Percentiles rank a stretch among this genome's conserved stretches.
Conservation (phyloP, 2,113 vertebrate species). For the Ophiodon elongatus region DNA sequence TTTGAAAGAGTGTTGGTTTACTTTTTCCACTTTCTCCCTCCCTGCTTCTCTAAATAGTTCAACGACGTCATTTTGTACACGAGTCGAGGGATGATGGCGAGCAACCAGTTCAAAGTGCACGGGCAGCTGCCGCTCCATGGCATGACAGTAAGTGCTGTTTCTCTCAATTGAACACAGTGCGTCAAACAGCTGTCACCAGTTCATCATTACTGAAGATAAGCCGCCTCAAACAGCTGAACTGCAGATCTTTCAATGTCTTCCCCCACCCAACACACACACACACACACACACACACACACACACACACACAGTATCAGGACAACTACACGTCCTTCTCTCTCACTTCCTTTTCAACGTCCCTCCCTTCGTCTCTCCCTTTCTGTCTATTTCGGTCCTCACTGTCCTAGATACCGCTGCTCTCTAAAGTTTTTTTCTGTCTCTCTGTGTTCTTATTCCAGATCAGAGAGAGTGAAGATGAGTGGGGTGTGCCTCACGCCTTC, state of each 20-base stretch:
- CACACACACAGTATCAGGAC: conserved; percentile 15
- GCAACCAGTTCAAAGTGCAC: conserved; percentile 97
- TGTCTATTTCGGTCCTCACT: conserved; percentile 68
- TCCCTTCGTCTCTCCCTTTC: conserved; percentile 35
- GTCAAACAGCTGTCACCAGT: conserved; percentile 47
- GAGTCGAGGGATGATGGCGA: conserved; percentile 92
- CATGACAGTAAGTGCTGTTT: conserved; percentile 91
- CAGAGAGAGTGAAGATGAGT: conserved; percentile 95
- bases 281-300: neutral
- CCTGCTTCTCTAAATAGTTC: conserved; percentile 86
- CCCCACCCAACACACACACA: neutral
- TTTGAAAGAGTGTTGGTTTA: neutral
- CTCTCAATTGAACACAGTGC: neutral
- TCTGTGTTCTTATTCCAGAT: conserved; percentile 84
- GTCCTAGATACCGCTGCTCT: conserved; percentile 66
- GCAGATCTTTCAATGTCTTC: conserved; percentile 25
- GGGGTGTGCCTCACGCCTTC: conserved; percentile 96
- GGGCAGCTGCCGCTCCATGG: conserved; percentile 92
- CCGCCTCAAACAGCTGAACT: conserved; percentile 44
- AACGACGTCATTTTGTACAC: conserved; percentile 95
- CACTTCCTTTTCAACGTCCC: conserved; percentile 44
- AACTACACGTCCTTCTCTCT: conserved; percentile 28
- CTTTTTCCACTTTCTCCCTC: neutral
- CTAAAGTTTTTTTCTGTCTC: conserved; percentile 56
- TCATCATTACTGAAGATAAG: conserved; percentile 55